These are phyloP conservation scores for Desmodus rotundus DNA, from an alignment of 2,113 vertebrate species.

Conservation along the genomic window DNA sequence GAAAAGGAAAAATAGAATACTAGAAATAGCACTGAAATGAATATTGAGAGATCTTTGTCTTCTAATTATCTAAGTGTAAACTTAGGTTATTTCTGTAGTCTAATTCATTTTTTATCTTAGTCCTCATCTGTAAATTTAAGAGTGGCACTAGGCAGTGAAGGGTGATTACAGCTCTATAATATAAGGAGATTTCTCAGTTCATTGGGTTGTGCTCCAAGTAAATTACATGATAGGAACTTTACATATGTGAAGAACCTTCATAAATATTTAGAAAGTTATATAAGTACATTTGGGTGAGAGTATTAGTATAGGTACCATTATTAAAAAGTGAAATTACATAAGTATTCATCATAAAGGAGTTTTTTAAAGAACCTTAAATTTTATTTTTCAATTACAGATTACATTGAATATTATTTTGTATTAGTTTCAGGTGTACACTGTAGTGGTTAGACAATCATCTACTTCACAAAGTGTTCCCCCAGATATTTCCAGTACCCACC, in stretches of 20 bases:
- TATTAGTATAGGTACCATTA: not conserved
- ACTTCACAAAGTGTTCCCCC: too few relatives aligned
- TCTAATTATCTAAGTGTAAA: not conserved
- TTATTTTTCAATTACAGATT: too few relatives aligned
- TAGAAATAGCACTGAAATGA: not conserved
- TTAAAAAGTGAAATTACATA: not conserved
- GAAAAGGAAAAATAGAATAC: not conserved
- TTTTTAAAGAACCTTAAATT: too few relatives aligned
- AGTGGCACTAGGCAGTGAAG: not conserved
- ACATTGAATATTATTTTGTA: too few relatives aligned
- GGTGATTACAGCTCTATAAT: not conserved
- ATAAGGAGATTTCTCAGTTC: not conserved
- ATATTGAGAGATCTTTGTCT: not conserved
- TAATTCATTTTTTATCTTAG: not conserved
- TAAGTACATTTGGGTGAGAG: not conserved
- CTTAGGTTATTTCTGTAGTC: not conserved
- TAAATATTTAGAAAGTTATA: too few relatives aligned
- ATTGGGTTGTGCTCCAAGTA: not conserved
- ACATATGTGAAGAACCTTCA: too few relatives aligned
- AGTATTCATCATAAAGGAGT: too few relatives aligned
- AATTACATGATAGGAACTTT: not conserved
- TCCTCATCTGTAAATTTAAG: not conserved
- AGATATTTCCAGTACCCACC: too few relatives aligned
- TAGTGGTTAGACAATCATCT: too few relatives aligned
- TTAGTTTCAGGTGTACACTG: too few relatives aligned